Conservation (phyloP, 2,888 invertebrate species). For the Heliothis peltigera region DNA sequence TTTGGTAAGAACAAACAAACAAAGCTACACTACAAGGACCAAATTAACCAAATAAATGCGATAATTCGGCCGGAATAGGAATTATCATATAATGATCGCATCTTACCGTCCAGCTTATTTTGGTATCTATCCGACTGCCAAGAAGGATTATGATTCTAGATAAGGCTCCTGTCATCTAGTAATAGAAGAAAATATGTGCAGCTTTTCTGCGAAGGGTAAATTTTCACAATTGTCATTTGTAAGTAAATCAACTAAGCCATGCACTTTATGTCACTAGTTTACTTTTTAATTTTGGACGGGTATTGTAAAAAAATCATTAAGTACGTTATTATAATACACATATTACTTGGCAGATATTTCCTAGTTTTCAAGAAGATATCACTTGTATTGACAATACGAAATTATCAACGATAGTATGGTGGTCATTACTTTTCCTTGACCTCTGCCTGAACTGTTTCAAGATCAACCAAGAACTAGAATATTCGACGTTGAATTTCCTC, state of each 20-base stretch:
- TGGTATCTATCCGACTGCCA: too few relatives aligned
- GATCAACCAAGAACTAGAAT: slow-evolving; percentile 32
- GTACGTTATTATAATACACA: too few relatives aligned
- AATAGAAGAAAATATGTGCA: neutral
- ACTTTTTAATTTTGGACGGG: neutral
- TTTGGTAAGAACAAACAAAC: too few relatives aligned
- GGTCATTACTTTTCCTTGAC: slow-evolving; percentile 27
- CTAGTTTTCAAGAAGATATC: neutral
- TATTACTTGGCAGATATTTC: too few relatives aligned
- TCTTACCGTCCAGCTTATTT: too few relatives aligned
- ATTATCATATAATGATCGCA: too few relatives aligned
- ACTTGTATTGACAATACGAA: neutral
- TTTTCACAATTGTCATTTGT: neutral
- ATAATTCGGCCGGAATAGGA: too few relatives aligned
- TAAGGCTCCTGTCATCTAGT: neutral
- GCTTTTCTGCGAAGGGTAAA: neutral
- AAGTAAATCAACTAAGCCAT: slow-evolving; percentile 39
- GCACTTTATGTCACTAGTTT: slow-evolving; percentile 5
- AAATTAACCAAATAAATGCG: too few relatives aligned
- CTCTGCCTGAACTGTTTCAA: slow-evolving; percentile 38
- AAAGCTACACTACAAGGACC: too few relatives aligned
- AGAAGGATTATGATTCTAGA: neutral
- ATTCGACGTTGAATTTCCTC: slow-evolving; percentile 23
- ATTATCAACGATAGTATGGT: neutral
- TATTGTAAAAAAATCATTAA: neutral